Evolutionary conservation across 2,113 vertebrate genomes (phyloP).

Genomic region (Atlantisia rogersi): DNA sequence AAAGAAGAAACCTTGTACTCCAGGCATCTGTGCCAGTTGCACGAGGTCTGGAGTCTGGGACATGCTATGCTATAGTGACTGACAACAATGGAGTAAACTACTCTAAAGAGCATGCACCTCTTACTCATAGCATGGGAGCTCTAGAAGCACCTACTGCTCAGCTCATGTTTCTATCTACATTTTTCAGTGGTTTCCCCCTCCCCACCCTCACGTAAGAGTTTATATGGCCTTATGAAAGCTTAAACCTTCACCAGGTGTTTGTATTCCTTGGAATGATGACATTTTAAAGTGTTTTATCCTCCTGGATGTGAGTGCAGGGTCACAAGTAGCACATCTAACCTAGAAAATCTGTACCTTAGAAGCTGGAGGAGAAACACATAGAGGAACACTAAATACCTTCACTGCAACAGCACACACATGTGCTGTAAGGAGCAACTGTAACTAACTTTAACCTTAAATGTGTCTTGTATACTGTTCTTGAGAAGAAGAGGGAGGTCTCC

Average conservation of each 20-base stretch:
- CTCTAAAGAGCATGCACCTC: neutral
- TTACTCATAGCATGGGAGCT: neutral
- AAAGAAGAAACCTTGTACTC: neutral
- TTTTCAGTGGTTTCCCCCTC: neutral
- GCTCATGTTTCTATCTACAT: neutral
- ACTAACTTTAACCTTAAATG: neutral
- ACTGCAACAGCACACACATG: neutral
- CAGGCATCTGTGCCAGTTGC: rapidly evolving
- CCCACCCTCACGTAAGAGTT: neutral
- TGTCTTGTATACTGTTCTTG: neutral
- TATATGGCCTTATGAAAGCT: neutral
- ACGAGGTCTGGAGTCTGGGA: neutral
- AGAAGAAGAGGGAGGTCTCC: neutral
- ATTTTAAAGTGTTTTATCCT: neutral
- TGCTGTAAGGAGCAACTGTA: neutral
- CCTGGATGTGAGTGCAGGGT: neutral
- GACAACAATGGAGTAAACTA: neutral
- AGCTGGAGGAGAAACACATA: neutral
- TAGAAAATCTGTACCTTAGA: neutral
- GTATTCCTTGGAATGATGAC: neutral
- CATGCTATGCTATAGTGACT: rapidly evolving
- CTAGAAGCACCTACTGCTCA: neutral
- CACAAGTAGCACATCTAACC: neutral
- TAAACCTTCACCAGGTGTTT: neutral
- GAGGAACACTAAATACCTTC: neutral